Evolutionary conservation across 2,113 vertebrate species (phyloP), one percentile per base, ranked within the genome.

Genomic region (Trichomycterus rosablanca): DNA sequence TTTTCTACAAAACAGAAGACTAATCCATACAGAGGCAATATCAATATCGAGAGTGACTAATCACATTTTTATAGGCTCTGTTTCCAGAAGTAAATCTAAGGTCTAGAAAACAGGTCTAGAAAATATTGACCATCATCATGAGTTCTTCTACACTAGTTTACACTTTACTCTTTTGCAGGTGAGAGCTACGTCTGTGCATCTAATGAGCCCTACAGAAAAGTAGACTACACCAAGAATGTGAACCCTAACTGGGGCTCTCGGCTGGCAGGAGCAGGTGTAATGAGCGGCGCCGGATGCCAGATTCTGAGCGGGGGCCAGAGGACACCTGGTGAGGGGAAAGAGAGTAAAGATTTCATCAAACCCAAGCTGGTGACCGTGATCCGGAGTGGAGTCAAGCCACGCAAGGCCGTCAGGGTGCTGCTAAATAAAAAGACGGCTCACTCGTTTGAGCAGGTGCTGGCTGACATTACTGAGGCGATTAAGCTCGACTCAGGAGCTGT

Each of bases 371-470:
- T 94, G 83, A 94, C 92, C 45, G 92, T 94, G 76, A 92, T 94
- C 59, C 87, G 91, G 15, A 92, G 92, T 51, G 92, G 92, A 15
- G 89, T 90, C 30, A 91, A 91, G 71, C 92, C 92, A 0, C 81
- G 91, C n/a, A 93, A 93, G 74, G 92, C 92, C 0, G 92, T 94
- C 61, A 78, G 92, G 28, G 90, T 94, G 52, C 87, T 94, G 70
- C 86, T 94, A 34, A 94, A 94, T 61, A 93, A 90, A 78, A 94
- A 93, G 85, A 93, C 92, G 0, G 91, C 92, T n/a, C 92, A 94
- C 77, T 94, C 91, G 68, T 94, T 94, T 0, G 89, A 91, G 12
- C 92, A 94, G 67, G 92, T 94, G 66, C 74, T 93, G 65, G 89
- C 87, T 1, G 92, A 94, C 61, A 94, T 94, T 80, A 93, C 91